These are phyloP conservation scores for Scophthalmus maximus DNA, from an alignment of 2,113 vertebrate species.

Conservation along the genomic window DNA sequence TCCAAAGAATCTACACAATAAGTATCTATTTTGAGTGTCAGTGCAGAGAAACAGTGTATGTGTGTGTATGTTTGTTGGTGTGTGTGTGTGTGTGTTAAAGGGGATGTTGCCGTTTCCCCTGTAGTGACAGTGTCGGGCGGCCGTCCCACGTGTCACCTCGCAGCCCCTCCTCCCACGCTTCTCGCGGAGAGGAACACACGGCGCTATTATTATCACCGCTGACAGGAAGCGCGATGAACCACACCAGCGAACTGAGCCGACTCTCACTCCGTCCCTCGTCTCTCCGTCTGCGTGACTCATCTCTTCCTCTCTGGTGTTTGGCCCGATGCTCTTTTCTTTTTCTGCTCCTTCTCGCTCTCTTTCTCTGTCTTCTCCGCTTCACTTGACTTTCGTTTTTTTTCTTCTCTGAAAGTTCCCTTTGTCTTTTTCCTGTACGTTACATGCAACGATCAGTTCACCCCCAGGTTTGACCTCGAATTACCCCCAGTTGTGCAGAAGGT, in stretches of 20 bases:
- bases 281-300: conserved; percentile 56
- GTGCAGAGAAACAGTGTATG: not conserved
- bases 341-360: not conserved
- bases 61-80: not conserved
- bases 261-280: conserved; percentile 44
- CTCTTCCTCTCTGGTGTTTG: conserved; percentile 45
- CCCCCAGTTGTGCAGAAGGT: not conserved
- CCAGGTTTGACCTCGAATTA: not conserved
- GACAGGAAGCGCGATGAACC: conserved; percentile 70
- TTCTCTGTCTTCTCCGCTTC: conserved; percentile 13
- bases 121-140: conserved; percentile 42
- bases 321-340: not conserved
- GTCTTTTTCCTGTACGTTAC: conserved; percentile 1
- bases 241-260: conserved; percentile 31
- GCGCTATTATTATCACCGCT: conserved; percentile 66
- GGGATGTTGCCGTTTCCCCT: conserved; percentile 60
- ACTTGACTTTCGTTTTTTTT: not conserved
- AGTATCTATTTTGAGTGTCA: not conserved
- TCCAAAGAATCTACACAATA: not conserved
- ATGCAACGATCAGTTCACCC: not conserved
- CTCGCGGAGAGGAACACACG: conserved; percentile 58
- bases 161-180: conserved; percentile 65
- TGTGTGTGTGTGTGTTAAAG: not conserved
- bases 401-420: conserved; percentile 19
- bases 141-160: conserved; percentile 45